These are phyloP conservation scores for Mobula birostris DNA, from an alignment of 2,113 vertebrate species.

Conservation along the genomic window DNA sequence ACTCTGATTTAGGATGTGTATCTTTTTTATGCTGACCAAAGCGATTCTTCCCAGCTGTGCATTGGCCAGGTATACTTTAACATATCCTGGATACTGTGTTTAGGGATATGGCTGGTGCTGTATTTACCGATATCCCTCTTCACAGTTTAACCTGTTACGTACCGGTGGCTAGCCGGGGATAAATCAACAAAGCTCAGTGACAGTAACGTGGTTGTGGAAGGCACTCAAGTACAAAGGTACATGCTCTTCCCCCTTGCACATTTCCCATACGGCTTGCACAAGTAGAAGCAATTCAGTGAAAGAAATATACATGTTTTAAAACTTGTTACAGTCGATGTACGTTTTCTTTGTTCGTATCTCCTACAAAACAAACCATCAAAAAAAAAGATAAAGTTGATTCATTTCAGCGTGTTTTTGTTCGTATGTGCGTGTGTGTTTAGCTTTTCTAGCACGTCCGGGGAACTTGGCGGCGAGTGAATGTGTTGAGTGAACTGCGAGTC, in stretches of 20 bases:
- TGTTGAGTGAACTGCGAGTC: background rate
- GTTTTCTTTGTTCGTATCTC: background rate
- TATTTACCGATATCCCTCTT: background rate
- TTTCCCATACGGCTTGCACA: background rate
- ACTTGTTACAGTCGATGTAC: background rate
- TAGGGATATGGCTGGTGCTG: too few species aligned
- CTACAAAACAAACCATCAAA: background rate
- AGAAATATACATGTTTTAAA: background rate
- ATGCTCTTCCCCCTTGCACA: background rate
- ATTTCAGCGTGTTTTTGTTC: background rate
- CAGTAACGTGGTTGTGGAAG: background rate
- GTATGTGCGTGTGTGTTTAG: background rate
- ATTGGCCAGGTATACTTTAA: background rate
- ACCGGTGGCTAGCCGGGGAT: background rate
- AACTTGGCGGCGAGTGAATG: constrained; percentile 5
- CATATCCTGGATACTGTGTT: background rate
- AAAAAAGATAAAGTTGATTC: background rate
- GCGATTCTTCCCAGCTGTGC: background rate
- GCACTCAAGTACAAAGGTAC: background rate
- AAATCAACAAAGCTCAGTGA: background rate
- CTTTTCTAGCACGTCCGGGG: background rate
- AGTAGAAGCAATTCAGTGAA: background rate
- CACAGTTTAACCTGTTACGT: background rate
- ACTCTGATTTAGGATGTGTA: background rate
- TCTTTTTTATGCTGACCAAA: background rate